Conservation (phyloP, 2,797 vertebrate species). For the Leptoclinus maculatus region DNA sequence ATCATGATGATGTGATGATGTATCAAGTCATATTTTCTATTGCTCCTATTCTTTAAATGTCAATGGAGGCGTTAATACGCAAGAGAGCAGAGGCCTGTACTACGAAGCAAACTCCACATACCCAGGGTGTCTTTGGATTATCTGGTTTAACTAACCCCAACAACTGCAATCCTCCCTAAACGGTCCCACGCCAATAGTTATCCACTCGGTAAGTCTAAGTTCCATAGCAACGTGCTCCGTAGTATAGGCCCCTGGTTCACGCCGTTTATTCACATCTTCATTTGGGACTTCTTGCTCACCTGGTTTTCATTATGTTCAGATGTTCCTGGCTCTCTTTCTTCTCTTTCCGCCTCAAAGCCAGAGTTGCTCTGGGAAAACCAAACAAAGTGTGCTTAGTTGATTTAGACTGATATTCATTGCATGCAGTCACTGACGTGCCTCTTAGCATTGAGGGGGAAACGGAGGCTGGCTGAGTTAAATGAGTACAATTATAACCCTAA, state of each 20-base stretch:
- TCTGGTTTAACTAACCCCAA: not conserved
- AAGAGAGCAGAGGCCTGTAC: not conserved
- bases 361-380: slow-evolving; percentile 72
- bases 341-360: slow-evolving; percentile 62
- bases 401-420: not conserved
- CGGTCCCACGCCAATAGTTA: not conserved
- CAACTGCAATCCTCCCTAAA: not conserved
- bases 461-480: not conserved
- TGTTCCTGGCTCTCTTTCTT: slow-evolving; percentile 81
- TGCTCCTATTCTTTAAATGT: not conserved
- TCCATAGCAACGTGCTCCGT: not conserved
- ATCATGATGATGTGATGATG: not conserved
- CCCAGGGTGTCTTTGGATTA: not conserved
- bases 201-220: not conserved
- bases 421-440: not conserved
- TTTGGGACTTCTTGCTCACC: slow-evolving; percentile 60
- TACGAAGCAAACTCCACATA: not conserved
- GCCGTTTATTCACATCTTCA: not conserved
- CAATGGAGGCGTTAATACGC: not conserved
- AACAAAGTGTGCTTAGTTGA: not conserved
- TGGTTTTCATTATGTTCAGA: slow-evolving; percentile 80
- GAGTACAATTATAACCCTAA: not conserved
- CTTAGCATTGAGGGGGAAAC: not conserved
- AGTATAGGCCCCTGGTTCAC: not conserved
- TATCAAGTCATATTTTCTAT: not conserved